Percentiles rank a stretch among this genome's conserved stretches.
These are phyloP conservation scores for Leptinotarsa texana DNA, from an alignment of 1,140 invertebrate species.

Conservation along the genomic window DNA sequence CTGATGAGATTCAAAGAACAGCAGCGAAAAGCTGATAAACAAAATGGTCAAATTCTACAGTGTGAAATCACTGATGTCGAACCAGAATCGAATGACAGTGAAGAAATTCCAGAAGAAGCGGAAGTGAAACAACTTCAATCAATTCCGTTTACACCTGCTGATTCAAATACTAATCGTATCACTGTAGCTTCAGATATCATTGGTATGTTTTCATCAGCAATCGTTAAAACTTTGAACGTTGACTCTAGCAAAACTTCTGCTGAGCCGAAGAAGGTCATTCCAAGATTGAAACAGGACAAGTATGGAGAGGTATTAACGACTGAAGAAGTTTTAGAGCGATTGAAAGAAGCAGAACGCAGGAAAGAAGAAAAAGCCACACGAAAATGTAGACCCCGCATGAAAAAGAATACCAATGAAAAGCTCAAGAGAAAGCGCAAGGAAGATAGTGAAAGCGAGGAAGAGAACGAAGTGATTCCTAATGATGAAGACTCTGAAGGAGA, in stretches of 20 bases:
- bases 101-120: neutral
- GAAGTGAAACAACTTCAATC: neutral
- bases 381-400: constrained; percentile 10
- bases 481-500: neutral
- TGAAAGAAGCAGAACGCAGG: constrained; percentile 11
- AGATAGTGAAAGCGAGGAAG: neutral
- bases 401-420: neutral
- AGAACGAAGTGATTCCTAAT: neutral
- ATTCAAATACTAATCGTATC: constrained; percentile 8
- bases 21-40: constrained; percentile 4
- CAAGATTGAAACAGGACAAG: constrained; percentile 12
- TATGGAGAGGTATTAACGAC: constrained; percentile 11
- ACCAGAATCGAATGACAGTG: constrained; percentile 4
- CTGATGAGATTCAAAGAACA: constrained; percentile 5
- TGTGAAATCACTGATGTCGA: constrained; percentile 7
- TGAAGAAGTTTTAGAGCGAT: constrained; percentile 7
- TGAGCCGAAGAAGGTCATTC: constrained; percentile 7
- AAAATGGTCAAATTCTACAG: neutral
- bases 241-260: constrained; percentile 3
- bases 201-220: constrained; percentile 11
- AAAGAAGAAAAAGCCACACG: constrained; percentile 11
- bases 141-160: neutral
- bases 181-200: constrained; percentile 13
- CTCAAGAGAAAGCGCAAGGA: neutral
- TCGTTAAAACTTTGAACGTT: constrained; percentile 7